Percentiles rank a stretch among this genome's conserved stretches.
Conservation (phyloP, 2,113 vertebrate species). For the Nothocercus julius region DNA sequence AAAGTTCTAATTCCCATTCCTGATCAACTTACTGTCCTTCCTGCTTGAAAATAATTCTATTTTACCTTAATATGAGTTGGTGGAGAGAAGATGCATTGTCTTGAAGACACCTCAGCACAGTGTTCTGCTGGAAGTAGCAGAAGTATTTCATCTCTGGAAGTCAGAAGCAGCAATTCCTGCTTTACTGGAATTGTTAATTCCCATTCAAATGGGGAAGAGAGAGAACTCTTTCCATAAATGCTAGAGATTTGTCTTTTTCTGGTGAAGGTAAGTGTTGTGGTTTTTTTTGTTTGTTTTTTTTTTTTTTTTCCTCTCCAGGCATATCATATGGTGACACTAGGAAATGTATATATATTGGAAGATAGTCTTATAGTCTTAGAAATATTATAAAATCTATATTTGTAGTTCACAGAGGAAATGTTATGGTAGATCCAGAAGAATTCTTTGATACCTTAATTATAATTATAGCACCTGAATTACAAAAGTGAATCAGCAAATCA, state of each 20-base stretch:
- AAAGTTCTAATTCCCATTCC: neutral
- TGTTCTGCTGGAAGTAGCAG: neutral
- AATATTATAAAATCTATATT: neutral
- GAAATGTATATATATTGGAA: neutral
- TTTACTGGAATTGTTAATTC: neutral
- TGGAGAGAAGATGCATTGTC: neutral
- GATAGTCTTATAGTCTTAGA: neutral
- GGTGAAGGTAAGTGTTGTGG: neutral
- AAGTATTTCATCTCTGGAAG: neutral
- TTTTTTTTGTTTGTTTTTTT: neutral
- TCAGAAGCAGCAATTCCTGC: neutral
- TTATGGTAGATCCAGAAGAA: neutral
- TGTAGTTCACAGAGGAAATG: neutral
- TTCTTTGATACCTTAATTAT: neutral
- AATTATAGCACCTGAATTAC: neutral
- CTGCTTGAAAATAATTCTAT: neutral
- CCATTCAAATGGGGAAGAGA: neutral
- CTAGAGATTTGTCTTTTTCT: neutral
- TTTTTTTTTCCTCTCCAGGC: neutral
- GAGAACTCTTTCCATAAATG: neutral
- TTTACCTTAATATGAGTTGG: neutral
- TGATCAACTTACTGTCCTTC: neutral
- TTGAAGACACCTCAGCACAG: neutral
- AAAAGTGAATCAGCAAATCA: neutral
- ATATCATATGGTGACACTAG: neutral